Conservation (phyloP, 2,113 vertebrate species). For the Emydocephalus ijimae region DNA sequence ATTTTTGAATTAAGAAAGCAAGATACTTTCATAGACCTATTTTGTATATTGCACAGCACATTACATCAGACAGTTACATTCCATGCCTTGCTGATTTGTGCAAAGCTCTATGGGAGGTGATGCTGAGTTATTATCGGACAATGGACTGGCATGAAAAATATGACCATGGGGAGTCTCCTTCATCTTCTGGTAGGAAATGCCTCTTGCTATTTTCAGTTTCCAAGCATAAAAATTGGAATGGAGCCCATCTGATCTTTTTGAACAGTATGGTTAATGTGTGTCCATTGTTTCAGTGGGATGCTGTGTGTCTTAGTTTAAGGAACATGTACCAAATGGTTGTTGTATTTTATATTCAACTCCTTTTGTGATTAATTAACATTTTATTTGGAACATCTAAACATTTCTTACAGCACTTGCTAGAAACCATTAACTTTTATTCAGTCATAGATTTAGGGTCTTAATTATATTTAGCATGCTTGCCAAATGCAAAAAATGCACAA, state of each 20-base stretch:
- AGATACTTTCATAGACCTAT: neutral
- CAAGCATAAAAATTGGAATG: neutral
- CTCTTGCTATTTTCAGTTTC: neutral
- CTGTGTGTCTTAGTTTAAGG: neutral
- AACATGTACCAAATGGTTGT: neutral
- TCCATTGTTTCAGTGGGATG: neutral
- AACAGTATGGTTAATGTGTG: neutral
- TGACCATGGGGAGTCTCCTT: constrained; percentile 72
- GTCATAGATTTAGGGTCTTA: neutral
- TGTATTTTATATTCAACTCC: neutral
- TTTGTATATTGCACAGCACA: constrained; percentile 77
- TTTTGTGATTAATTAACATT: neutral
- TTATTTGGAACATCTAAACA: neutral
- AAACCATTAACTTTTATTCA: neutral
- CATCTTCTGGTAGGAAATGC: constrained; percentile 74
- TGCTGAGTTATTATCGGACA: constrained; percentile 95
- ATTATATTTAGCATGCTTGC: neutral
- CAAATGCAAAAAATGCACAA: neutral
- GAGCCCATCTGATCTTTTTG: neutral
- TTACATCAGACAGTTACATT: constrained; percentile 96
- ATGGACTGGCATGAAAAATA: constrained; percentile 96
- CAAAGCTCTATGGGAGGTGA: constrained; percentile 98
- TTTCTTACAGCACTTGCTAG: neutral
- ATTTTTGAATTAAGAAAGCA: neutral
- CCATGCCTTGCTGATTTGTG: constrained; percentile 95